Base-by-base conservation (phyloP, 2,113 vertebrate genomes). In the Craseonycteris thonglongyai region DNA sequence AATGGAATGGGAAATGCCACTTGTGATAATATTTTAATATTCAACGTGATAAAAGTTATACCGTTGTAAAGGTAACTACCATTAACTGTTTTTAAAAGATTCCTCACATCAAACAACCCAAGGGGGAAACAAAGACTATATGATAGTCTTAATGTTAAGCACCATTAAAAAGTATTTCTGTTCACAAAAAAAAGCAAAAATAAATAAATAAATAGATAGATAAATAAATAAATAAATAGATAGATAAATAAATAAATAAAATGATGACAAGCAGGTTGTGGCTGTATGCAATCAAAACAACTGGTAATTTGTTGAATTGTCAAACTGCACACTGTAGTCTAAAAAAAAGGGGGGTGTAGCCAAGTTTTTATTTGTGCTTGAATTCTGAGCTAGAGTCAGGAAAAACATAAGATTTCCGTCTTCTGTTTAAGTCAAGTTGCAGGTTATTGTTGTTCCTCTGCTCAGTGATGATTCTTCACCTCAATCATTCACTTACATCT, bases 21-120 rank as follows among this genome's bases (percentile, higher is more conserved):
- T 96, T 97, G 28, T 95, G 74, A 93, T 94, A 71, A 69, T 8
- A 80, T 89, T 95, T 97, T 94, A 96, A 90, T 95, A 91, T 95
- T 94, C 86, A 95, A 88, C 30, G 83, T 91, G 28, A 6, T 96
- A 83, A 83, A 30, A 96, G 18, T 91, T 92, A 83, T 59, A 47
- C 9, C 18, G 15, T 91, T 83, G 75, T 94, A 92, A 96, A 95
- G 58, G 21, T 61, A 95, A 86, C 82, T 38, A 72, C n/a, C 42
- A 45, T 78, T 89, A 74, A 63, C 61, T 56, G 68, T 76, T 30
- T 89, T 88, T 65, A 71, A 90, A 92, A 75, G 75, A 93, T 47
- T 13, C 3, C 21, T 93, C 24, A 47, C 8, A 35, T 75, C 42
- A 76, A 56, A 93, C 28, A 88, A 59, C 33, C 33, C 16, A 15